Evolutionary conservation across 2,797 vertebrate species (phyloP).

Genomic region (Anguilla marmorata): DNA sequence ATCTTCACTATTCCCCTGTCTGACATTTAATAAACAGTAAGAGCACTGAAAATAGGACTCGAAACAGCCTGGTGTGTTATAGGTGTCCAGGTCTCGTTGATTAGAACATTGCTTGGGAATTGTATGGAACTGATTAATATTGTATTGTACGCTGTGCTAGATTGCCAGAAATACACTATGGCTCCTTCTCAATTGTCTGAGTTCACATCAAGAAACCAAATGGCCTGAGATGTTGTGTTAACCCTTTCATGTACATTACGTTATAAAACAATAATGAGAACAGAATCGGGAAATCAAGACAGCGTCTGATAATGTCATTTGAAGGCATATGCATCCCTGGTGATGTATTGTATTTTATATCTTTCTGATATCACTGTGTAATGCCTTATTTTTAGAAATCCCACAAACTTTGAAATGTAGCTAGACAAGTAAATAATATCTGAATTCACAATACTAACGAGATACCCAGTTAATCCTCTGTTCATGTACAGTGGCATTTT

Average conservation of each 20-base stretch:
- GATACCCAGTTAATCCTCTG: not conserved
- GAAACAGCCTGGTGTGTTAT: slow-evolving; percentile 31
- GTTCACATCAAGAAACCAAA: not conserved
- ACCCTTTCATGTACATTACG: not conserved
- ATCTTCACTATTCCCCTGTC: slow-evolving; percentile 28
- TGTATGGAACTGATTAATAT: not conserved
- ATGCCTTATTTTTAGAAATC: not conserved
- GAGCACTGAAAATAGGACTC: not conserved
- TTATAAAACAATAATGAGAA: not conserved
- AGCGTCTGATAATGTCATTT: not conserved
- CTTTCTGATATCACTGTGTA: not conserved
- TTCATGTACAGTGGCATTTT: not conserved
- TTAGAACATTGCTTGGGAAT: slow-evolving; percentile 10
- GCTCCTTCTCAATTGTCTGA: not conserved
- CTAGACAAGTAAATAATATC: not conserved
- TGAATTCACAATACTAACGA: not conserved
- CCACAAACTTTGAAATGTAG: not conserved
- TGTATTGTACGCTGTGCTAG: not conserved
- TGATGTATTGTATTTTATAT: not conserved
- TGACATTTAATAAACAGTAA: slow-evolving; percentile 2
- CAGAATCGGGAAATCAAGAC: not conserved
- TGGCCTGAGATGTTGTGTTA: not conserved
- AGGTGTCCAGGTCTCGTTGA: not conserved
- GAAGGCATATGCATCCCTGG: not conserved
- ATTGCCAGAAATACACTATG: not conserved